A percentile compares a stretch with the other conserved stretches of the same genome.
Conservation (phyloP, 2,797 vertebrate genomes). For the Ceryle rudis region DNA sequence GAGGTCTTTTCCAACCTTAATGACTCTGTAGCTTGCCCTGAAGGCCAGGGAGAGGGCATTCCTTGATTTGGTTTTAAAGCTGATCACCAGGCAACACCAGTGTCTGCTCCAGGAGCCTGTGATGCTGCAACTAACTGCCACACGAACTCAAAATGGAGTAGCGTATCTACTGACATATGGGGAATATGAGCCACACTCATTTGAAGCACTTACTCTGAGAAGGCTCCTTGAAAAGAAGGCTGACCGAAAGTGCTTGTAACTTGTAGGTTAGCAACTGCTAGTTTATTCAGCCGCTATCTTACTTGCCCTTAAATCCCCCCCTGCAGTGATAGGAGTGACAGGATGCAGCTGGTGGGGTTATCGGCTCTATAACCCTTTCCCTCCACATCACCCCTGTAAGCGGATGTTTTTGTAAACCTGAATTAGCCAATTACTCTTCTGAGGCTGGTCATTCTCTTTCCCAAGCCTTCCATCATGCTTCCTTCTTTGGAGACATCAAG, state of each 20-base stretch:
- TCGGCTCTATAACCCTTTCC: background rate
- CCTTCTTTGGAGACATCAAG: background rate
- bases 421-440: background rate
- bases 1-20: too few species aligned
- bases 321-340: background rate
- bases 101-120: background rate
- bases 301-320: background rate
- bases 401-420: slow-evolving; percentile 32
- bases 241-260: background rate
- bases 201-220: background rate
- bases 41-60: background rate
- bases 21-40: background rate
- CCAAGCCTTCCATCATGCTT: background rate
- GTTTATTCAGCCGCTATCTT: slow-evolving; percentile 20
- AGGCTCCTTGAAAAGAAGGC: background rate
- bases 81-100: background rate
- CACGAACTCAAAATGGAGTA: background rate
- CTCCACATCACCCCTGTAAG: rapidly evolving
- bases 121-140: background rate
- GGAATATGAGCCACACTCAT: rapidly evolving
- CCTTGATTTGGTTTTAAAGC: background rate
- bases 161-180: background rate
- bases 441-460: background rate
- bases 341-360: slow-evolving; percentile 25
- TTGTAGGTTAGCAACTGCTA: background rate